Conservation (phyloP, 2,888 invertebrate genomes). For the Teleogryllus oceanicus region DNA sequence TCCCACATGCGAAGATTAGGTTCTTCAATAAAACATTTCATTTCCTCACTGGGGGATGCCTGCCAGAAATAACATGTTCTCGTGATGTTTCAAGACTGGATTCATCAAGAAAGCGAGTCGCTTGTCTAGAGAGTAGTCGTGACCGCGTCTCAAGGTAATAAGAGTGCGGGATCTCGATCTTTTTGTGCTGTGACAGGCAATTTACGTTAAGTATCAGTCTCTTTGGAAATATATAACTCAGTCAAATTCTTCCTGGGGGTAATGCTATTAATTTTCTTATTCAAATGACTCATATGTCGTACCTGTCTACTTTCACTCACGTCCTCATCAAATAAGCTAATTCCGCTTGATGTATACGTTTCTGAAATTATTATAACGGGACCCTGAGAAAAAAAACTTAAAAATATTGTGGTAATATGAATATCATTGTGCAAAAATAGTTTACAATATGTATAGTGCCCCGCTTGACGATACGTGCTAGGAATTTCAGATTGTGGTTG, state of each 20-base stretch:
- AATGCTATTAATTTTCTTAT: constrained; percentile 2
- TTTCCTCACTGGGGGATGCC: not conserved
- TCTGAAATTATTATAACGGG: no score
- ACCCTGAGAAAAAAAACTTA: no score
- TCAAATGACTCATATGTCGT: not conserved
- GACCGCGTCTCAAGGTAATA: not conserved
- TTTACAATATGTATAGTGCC: no score
- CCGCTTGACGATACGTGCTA: no score
- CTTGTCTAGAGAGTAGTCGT: not conserved
- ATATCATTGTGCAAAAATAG: no score
- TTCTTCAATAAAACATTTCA: constrained; percentile 18
- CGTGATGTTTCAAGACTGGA: not conserved
- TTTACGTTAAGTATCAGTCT: not conserved
- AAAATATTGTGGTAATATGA: no score
- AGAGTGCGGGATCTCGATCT: not conserved
- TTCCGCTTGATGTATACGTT: not conserved
- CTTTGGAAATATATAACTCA: constrained; percentile 18
- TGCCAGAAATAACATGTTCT: constrained; percentile 3
- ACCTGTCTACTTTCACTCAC: constrained; percentile 11
- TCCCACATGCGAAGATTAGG: constrained; percentile 5
- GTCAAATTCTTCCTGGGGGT: constrained; percentile 1
- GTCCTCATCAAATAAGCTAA: not conserved
- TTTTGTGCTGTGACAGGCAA: not conserved
- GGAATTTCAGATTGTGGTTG: no score
- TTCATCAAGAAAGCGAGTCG: not conserved